A percentile compares a stretch with the other conserved stretches of the same genome.
Evolutionary conservation across 1,140 invertebrate genomes (phyloP).

Genomic region (Drosophila subpulchrella): DNA sequence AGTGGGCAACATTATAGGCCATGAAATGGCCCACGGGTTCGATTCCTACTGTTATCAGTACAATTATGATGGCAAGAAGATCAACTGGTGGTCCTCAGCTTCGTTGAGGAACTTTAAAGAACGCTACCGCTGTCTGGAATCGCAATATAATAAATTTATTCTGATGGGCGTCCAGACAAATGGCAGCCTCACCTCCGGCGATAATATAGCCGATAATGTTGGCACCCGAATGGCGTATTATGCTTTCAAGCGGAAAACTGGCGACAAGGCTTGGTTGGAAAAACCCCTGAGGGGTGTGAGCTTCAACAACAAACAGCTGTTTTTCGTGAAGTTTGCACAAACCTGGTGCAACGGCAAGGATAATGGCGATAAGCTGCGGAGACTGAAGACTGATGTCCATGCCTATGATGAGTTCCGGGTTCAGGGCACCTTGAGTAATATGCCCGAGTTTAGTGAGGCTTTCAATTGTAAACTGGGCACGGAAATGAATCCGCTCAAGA

Average conservation of each 20-base stretch:
- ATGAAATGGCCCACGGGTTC: conserved; percentile 90
- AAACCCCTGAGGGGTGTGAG: conserved; percentile 86
- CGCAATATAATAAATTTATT: conserved; percentile 89
- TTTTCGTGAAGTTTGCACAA: conserved; percentile 87
- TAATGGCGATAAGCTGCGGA: conserved; percentile 77
- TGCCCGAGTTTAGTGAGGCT: conserved; percentile 87
- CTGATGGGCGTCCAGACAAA: conserved; percentile 87
- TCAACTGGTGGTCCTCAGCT: conserved; percentile 93
- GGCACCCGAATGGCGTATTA: conserved; percentile 91
- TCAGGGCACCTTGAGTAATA: conserved; percentile 88
- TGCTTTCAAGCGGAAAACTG: conserved; percentile 85
- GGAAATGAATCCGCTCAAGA: conserved; percentile 89
- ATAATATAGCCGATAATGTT: conserved; percentile 97
- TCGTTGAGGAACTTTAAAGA: conserved; percentile 88
- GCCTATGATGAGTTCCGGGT: conserved; percentile 86
- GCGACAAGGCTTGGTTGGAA: conserved; percentile 82
- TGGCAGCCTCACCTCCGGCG: conserved; percentile 91
- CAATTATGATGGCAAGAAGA: conserved; percentile 89
- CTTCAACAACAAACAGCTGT: conserved; percentile 86
- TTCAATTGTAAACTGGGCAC: conserved; percentile 87
- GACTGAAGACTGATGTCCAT: conserved; percentile 66
- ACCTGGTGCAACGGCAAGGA: conserved; percentile 86
- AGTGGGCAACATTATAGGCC: conserved; percentile 89
- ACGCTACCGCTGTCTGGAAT: conserved; percentile 93
- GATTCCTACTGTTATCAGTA: conserved; percentile 90